Evolutionary conservation across 2,888 invertebrate genomes (phyloP).

Genomic region (Pandemis cinnamomeana): DNA sequence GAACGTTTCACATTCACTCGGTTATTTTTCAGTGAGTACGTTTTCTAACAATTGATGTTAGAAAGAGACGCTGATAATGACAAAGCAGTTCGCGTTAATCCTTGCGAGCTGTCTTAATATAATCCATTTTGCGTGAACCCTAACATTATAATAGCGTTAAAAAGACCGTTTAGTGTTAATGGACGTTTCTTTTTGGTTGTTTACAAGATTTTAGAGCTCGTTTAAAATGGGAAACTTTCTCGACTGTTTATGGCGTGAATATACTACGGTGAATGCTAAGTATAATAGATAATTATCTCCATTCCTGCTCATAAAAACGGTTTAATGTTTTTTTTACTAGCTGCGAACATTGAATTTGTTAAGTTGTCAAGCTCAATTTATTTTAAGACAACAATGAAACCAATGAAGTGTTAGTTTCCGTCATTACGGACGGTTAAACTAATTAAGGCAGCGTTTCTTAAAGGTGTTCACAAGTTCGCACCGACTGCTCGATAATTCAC

Average conservation of each 20-base stretch:
- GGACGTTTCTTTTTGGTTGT: slow-evolving; percentile 28
- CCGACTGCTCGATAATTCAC: slow-evolving; percentile 49
- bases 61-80: background rate
- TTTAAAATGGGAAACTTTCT: slow-evolving; percentile 35
- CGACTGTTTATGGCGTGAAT: slow-evolving; percentile 19
- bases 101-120: background rate
- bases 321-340: slow-evolving; percentile 26
- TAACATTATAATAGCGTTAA: slow-evolving; percentile 31
- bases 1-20: background rate
- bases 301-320: background rate
- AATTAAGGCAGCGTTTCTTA: slow-evolving; percentile 33
- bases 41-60: background rate
- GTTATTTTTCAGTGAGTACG: background rate
- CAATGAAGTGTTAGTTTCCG: slow-evolving; percentile 19
- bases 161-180: slow-evolving; percentile 37
- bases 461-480: slow-evolving; percentile 45
- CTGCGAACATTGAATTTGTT: slow-evolving; percentile 20
- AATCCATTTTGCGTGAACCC: slow-evolving; percentile 20
- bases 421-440: slow-evolving; percentile 29
- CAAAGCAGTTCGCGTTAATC: slow-evolving; percentile 1
- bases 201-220: slow-evolving; percentile 25
- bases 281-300: slow-evolving; percentile 32
- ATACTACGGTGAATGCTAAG: slow-evolving; percentile 19
- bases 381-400: background rate
- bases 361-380: background rate